Evolutionary conservation across 2,888 invertebrate genomes (phyloP), one percentile per base, ranked within the genome.

Genomic region (Metallyticus violacea): DNA sequence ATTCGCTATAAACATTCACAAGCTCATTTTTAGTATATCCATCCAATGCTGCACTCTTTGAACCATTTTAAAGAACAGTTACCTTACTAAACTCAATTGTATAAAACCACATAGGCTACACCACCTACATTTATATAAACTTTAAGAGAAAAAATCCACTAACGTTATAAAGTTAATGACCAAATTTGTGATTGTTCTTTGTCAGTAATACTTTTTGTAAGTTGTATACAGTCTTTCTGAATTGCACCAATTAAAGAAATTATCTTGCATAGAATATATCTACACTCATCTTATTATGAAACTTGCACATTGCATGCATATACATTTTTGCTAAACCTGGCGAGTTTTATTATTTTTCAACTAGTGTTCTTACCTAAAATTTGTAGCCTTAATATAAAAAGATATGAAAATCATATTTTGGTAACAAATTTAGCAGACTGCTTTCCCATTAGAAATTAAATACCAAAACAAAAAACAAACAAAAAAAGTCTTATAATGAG

Each of bases 181-280:
- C 40, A 82, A 82, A 26, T 83, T 30, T 81, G 22, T 80, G 40
- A 22, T 25, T 81, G 81, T 81, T 81, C 81, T 25, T 81, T 30
- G 22, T 77, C 77, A 27, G n/a, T 79, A 26, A 26, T 79, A 77
- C 77, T 77, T n/a, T 81, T 77, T 28, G 77, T 29, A 83, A 83
- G 83, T 28, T 83, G 76, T 28, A 83, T 83, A 83, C 83, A 83
- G 83, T 83, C 83, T 83, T 83, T 77, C 30, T 27, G 22, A 83
- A 83, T 83, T 83, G 83, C 77, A 83, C 83, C 83, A 83, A 83
- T 77, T n/a, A 25, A 28, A 26, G 28, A 77, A 25, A 77, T 15
- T 15, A 62, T 22, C 15, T n/a, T 62, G 15, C 40, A 15, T 62
- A 62, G 26, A n/a, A 77, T 28, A 28, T 79, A 81, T 30, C n/a